These are phyloP conservation scores for Brachyhypopomus gauderio DNA, from an alignment of 2,113 vertebrate genomes.

Conservation along the genomic window DNA sequence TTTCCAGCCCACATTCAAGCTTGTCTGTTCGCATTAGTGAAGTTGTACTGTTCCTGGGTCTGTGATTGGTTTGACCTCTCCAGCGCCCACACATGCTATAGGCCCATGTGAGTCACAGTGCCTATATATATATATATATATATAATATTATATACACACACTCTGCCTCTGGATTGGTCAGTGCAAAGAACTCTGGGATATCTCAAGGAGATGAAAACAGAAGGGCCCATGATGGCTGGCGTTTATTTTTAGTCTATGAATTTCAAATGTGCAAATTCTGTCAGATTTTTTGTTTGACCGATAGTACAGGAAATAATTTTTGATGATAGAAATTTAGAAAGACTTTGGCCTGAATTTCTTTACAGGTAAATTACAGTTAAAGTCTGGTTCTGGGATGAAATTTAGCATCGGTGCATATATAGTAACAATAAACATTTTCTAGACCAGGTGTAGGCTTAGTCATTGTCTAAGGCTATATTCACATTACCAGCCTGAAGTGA, in stretches of 20 bases:
- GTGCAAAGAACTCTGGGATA: neutral
- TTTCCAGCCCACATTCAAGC: neutral
- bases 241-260: neutral
- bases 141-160: neutral
- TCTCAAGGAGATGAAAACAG: neutral
- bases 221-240: neutral
- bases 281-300: no score
- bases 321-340: no score
- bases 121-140: neutral
- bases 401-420: no score
- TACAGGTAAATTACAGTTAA: no score
- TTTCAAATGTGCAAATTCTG: no score
- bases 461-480: no score
- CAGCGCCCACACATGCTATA: conserved; percentile 20
- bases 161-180: neutral
- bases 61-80: conserved; percentile 18
- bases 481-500: no score
- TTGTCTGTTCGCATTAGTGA: neutral
- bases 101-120: conserved; percentile 22
- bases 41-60: neutral
- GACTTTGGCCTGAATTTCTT: no score
- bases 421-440: no score
- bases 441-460: no score
- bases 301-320: no score
- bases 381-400: no score